Base-by-base conservation (phyloP, 2,888 invertebrate genomes). In the Ophion costatus region DNA sequence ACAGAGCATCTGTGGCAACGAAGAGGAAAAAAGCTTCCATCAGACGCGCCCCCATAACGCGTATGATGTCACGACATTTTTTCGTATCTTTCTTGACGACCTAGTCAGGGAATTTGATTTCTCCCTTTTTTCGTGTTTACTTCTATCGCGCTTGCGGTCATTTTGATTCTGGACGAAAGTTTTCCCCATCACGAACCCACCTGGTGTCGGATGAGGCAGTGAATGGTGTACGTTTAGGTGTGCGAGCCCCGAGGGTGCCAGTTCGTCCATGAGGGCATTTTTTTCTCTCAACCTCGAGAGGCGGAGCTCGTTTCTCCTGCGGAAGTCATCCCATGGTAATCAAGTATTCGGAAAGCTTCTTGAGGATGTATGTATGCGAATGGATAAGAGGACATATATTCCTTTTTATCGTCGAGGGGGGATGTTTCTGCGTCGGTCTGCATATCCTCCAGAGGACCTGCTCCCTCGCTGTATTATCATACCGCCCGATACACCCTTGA, bases 171-270 rank as follows among this genome's bases (percentile, higher is more conserved):
- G 57, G 38, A 14, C 51, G 51, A 70, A 67, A 73, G 29, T 63
- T 69, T 14, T 42, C 29, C 42, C 24, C 57, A 64, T 71, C 61
- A 45, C 33, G 24, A 20, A 56, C 61, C 57, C 57, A 69, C 63
- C 38, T 11, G 10, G 33, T 38, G 51, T 45, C 56, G 59, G 11
- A 14, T 14, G 51, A 84, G 66, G 51, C 38, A 59, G 33, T 71
- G 84, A 81, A 79, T 79, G 70, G 78, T 84, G 20, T 22, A 70
- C 75, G 38, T 76, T 79, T 42, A 29, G 51, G 74, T 67, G 17
- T 59, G 66, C 59, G 61, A 79, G 59, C 71, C 51, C 57, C 64
- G 7, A 61, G 24, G 63, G 51, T 56, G 63, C 38, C 66, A 71
- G 51, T 57, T 20, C 11, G 51, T 76, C 67, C 42, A 59, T 45